Evolutionary conservation across 2,888 invertebrate genomes (phyloP).

Genomic region (Agrenia bidenticulata): DNA sequence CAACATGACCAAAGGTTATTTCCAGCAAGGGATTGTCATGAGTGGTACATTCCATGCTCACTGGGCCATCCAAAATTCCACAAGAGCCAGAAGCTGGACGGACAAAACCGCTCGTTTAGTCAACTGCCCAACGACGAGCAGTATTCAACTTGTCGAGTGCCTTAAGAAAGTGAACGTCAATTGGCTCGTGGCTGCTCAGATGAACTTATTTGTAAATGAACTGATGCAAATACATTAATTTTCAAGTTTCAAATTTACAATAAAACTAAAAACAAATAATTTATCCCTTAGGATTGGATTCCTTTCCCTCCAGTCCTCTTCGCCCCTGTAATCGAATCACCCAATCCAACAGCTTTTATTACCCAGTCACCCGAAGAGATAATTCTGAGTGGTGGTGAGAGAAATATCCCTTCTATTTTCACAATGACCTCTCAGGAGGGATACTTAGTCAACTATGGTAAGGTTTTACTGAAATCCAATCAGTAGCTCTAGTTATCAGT

Average conservation of each 20-base stretch:
- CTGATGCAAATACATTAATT: not conserved
- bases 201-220: conserved; percentile 33
- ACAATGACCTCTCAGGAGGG: conserved; percentile 25
- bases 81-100: conserved; percentile 19
- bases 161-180: conserved; percentile 25
- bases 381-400: conserved; percentile 6
- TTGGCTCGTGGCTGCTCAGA: conserved; percentile 32
- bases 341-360: conserved; percentile 18
- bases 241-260: not conserved
- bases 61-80: conserved; percentile 28
- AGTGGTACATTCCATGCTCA: conserved; percentile 39
- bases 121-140: conserved; percentile 26
- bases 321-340: conserved; percentile 20
- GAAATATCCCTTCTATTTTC: conserved; percentile 22
- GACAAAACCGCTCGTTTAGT: conserved; percentile 22
- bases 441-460: conserved; percentile 19
- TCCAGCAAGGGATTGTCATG: conserved; percentile 27
- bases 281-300: conserved; percentile 24
- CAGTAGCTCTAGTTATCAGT: not conserved
- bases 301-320: conserved; percentile 29
- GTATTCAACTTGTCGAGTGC: conserved; percentile 22
- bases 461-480: not conserved
- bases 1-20: conserved; percentile 23
- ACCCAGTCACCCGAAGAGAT: conserved; percentile 16
- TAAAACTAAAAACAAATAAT: no score